Evolutionary conservation across 1,140 invertebrate species (phyloP).

Genomic region (Aporrectodea caliginosa): DNA sequence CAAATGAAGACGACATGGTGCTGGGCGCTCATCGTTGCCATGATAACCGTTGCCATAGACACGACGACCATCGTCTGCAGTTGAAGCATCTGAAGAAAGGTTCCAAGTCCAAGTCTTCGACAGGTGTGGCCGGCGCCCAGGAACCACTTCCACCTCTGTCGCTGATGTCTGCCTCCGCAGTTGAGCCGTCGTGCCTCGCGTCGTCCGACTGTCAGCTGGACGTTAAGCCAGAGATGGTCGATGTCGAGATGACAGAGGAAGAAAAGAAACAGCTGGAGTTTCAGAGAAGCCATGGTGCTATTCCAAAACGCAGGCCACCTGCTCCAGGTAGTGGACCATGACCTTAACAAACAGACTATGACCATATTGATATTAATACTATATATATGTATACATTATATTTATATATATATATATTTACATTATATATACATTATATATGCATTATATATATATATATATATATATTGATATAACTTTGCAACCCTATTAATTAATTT

Average conservation of each 20-base stretch:
- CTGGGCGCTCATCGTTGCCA: background rate
- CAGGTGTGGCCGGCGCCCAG: too few relatives aligned
- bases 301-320: background rate
- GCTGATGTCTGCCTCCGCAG: background rate
- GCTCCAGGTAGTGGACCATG: too few relatives aligned
- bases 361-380: too few relatives aligned
- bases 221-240: background rate
- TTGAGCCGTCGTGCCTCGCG: background rate
- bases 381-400: too few relatives aligned
- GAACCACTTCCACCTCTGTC: too few relatives aligned
- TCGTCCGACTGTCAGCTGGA: background rate
- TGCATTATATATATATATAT: too few relatives aligned
- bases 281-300: background rate
- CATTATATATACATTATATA: too few relatives aligned
- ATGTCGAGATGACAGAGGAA: background rate
- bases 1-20: constrained; percentile 5
- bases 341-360: too few relatives aligned
- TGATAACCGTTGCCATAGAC: background rate
- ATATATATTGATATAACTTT: too few relatives aligned
- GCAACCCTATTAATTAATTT: too few relatives aligned
- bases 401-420: too few relatives aligned
- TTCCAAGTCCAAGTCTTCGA: background rate
- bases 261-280: background rate
- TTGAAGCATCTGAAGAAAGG: background rate
- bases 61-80: background rate